These are phyloP conservation scores for Heliconius hermathena DNA, from an alignment of 1,140 invertebrate species.

Conservation along the genomic window DNA sequence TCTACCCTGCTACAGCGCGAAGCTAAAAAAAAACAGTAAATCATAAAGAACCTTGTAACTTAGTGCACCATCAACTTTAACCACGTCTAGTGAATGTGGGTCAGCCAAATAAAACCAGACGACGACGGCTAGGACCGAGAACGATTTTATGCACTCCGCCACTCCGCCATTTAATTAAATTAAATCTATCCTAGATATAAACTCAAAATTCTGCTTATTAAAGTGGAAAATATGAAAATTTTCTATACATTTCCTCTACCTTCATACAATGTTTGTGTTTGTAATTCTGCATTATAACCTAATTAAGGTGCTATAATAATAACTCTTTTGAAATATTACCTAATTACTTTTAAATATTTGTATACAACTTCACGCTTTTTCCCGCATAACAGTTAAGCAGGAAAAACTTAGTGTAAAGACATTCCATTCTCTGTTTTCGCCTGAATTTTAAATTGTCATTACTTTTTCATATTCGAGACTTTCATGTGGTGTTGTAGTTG, in stretches of 20 bases:
- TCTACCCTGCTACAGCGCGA: too few species aligned
- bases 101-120: slow-evolving; percentile 24
- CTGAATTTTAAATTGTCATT: too few species aligned
- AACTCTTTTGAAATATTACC: not conserved
- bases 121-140: slow-evolving; percentile 4
- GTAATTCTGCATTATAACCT: not conserved
- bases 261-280: not conserved
- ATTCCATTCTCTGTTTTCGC: too few species aligned
- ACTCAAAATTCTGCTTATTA: slow-evolving; percentile 11
- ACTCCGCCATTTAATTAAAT: slow-evolving; percentile 28
- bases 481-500: too few species aligned
- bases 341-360: not conserved
- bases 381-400: too few species aligned
- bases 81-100: slow-evolving; percentile 20
- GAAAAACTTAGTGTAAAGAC: too few species aligned
- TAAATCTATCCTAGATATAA: slow-evolving; percentile 14
- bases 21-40: not conserved
- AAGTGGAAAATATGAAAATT: slow-evolving; percentile 5
- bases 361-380: too few species aligned
- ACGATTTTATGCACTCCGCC: slow-evolving; percentile 21
- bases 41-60: not conserved
- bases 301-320: not conserved
- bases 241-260: not conserved
- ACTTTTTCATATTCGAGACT: too few species aligned
- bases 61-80: not conserved